Evolutionary conservation across 1,140 invertebrate species (phyloP), one percentile per base, ranked within the genome.

Genomic region (Aricia agestis): DNA sequence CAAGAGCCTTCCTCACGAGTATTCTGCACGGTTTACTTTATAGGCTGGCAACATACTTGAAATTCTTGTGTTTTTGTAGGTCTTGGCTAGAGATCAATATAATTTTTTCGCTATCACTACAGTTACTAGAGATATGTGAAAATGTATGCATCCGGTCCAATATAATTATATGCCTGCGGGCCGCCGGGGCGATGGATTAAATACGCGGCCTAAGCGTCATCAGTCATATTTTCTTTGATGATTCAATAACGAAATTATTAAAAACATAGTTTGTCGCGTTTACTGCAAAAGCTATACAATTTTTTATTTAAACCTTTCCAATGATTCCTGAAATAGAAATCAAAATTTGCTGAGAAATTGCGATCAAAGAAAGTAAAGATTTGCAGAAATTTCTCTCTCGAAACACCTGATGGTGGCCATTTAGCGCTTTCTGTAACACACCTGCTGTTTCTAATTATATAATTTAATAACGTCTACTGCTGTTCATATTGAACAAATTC

Each of bases 401-500:
- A 52, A 52, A 52, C 45, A 52, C 45, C 45, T 52, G 45, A 52
- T 52, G 45, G 45, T 52, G 7, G 45, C 45, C 11, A 52, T 52
- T 52, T 52, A 52, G 45, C 9, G 45, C 45, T 52, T 52, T 52
- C 45, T 52, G 10, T 52, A 52, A 52, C 45, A 52, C 45, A 52
- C 45, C 45, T 52, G 45, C 45, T 52, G 45, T 52, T 52, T 52
- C 45, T 52, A 52, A 52, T 52, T 52, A 52, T 52, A 52, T 52
- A 52, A 52, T 52, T 52, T 52, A 52, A 52, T 52, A 52, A 52
- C 10, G 45, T 52, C 45, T 52, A 13, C 45, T 52, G 45, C 45
- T 42, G 41, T 42, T 42, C 41, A 42, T 42, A 42, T 42, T 42
- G 41, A 42, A 42, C 41, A 9, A 42, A 42, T 42, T 42, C 2